Evolutionary conservation across 2,113 vertebrate genomes (phyloP).

Genomic region (Anser cygnoides): DNA sequence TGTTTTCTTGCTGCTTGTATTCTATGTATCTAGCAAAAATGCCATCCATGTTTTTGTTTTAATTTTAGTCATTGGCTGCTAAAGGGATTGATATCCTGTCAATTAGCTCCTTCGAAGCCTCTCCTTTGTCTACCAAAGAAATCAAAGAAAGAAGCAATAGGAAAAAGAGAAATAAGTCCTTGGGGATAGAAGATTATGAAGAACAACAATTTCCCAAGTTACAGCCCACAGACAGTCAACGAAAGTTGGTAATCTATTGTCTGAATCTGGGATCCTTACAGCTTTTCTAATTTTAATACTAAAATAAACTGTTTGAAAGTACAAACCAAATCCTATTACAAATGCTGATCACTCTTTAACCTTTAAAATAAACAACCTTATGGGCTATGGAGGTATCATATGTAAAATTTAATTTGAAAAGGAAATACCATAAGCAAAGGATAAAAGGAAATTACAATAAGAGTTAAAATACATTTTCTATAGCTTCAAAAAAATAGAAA

Average conservation of each 20-base stretch:
- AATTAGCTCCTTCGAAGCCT: slow-evolving; percentile 72
- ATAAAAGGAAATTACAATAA: neutral
- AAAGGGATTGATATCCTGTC: slow-evolving; percentile 83
- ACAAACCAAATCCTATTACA: neutral
- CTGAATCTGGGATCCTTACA: neutral
- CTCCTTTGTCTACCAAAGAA: slow-evolving; percentile 76
- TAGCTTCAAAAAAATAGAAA: neutral
- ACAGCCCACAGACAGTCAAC: slow-evolving; percentile 76
- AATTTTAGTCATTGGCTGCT: slow-evolving; percentile 73
- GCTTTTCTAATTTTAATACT: neutral
- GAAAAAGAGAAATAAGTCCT: slow-evolving; percentile 76
- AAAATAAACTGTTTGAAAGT: neutral
- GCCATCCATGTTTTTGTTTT: neutral
- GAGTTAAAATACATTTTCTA: neutral
- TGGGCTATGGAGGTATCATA: neutral
- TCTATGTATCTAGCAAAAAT: neutral
- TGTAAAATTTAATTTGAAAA: neutral
- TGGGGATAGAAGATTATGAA: slow-evolving; percentile 75
- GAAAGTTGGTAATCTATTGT: slow-evolving; percentile 71
- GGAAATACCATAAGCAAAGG: neutral
- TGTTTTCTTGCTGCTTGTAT: neutral
- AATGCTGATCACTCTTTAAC: neutral
- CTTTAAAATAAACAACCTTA: neutral
- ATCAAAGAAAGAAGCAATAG: slow-evolving; percentile 77
- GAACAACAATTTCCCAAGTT: slow-evolving; percentile 78